Evolutionary conservation across 2,888 invertebrate genomes (phyloP), one percentile per base, ranked within the genome.

Genomic region (Limnephilus marmoratus): DNA sequence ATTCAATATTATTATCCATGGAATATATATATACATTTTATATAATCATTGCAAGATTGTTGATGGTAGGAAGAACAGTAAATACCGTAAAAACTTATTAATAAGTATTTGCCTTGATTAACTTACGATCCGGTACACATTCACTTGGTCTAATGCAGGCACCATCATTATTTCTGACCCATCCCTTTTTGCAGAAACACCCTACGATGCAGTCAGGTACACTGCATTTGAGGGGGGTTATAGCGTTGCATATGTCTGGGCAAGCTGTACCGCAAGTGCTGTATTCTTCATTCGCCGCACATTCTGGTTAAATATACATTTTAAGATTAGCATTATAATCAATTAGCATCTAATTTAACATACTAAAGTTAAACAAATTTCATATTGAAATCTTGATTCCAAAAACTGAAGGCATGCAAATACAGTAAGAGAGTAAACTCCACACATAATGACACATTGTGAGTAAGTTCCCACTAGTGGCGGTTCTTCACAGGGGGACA

Each of bases 131-230:
- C 0, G 90, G 34, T 18, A 81, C 34, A 85, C 92, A 92, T 41
- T 92, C 90, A 45, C 87, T 87, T 24, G 83, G 88, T 37, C n/a
- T 29, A n/a, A 92, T 88, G 80, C 92, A 92, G 12, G 37, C 31
- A 85, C 81, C 85, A 81, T 92, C 89, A 13, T 41, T 80, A 80
- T 92, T 91, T 53, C 92, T 91, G 37, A 92, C 83, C 37, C 89
- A 92, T 53, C 92, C 92, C 41, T 82, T 81, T 41, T 90, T 85
- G 68, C 92, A 92, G n/a, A 92, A 92, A 49, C 92, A 92, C 41
- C 92, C 92, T 31, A 45, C 80, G 31, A 92, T 90, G 45, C 92
- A 92, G 15, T 68, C 90, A 34, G 80, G 86, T 37, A 81, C 68
- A 81, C 90, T 85, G 18, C n/a, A n/a, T 13, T 81, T 90, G n/a